Conservation (phyloP, 2,797 vertebrate genomes). For the Dicrostonyx torquatus region DNA sequence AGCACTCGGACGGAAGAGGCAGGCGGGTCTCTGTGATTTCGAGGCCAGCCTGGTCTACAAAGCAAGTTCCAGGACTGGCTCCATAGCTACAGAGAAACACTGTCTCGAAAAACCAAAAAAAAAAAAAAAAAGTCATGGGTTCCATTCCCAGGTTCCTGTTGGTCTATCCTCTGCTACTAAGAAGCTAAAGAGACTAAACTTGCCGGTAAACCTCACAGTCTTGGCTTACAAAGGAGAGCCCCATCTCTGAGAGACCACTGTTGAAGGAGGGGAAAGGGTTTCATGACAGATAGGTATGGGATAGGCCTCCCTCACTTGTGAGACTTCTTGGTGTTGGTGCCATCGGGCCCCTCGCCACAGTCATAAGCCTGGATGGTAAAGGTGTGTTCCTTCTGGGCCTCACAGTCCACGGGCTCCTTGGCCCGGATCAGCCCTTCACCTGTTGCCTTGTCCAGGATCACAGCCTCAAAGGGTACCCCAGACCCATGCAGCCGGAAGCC, state of each 20-base stretch:
- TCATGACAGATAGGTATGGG: background rate
- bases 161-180: background rate
- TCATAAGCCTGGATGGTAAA: conserved; percentile 99
- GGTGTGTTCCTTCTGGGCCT: conserved; percentile 97
- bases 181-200: background rate
- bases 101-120: too few relatives aligned
- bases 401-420: conserved; percentile 97
- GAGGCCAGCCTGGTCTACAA: too few relatives aligned
- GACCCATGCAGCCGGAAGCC: conserved; percentile 96
- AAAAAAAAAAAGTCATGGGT: background rate
- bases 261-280: background rate
- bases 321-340: conserved; percentile 97
- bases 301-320: conserved; percentile 92
- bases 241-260: background rate
- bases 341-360: conserved; percentile 97
- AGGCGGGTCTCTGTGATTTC: too few relatives aligned
- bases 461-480: conserved; percentile 96
- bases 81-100: too few relatives aligned
- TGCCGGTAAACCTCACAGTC: background rate
- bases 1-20: too few relatives aligned
- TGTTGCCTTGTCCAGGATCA: conserved; percentile 97
- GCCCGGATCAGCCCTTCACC: conserved; percentile 97
- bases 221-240: background rate
- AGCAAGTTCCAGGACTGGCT: too few relatives aligned
- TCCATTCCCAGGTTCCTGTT: background rate